Evolutionary conservation across 2,797 vertebrate species (phyloP).

Genomic region (Cryptoprocta ferox): DNA sequence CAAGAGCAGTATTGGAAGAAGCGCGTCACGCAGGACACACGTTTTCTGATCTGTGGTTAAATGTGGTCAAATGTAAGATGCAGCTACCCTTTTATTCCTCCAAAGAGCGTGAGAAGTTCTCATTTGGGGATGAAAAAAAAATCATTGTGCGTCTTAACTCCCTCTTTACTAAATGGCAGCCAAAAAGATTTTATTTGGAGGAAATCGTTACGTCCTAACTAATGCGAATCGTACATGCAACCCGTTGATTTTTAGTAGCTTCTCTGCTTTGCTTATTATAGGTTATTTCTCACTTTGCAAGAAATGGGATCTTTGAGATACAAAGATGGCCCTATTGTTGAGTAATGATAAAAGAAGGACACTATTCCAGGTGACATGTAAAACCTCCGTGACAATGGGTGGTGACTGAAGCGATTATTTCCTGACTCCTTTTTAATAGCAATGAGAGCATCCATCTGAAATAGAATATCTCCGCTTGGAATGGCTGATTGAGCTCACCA

Average conservation of each 20-base stretch:
- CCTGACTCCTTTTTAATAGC: accelerated
- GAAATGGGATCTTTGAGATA: not conserved
- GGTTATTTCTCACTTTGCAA: not conserved
- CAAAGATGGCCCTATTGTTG: accelerated
- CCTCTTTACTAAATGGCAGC: not conserved
- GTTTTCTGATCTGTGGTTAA: not conserved
- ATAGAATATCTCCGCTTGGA: accelerated
- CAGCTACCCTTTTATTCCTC: not conserved
- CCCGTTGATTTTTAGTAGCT: too few species aligned
- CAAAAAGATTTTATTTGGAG: not conserved
- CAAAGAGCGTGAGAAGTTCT: accelerated
- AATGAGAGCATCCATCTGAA: accelerated
- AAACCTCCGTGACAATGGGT: accelerated
- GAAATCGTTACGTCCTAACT: not conserved
- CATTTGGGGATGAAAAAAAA: not conserved
- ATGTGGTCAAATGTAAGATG: not conserved
- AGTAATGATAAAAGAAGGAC: accelerated
- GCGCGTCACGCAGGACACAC: accelerated
- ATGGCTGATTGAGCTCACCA: too few species aligned
- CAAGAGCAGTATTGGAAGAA: too few species aligned
- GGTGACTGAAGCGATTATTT: accelerated
- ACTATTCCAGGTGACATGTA: too few species aligned
- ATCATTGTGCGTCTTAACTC: accelerated
- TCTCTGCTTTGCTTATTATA: accelerated
- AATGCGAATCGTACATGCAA: too few species aligned